Evolutionary conservation across 2,113 vertebrate genomes (phyloP).

Genomic region (Aleadryas rufinucha): DNA sequence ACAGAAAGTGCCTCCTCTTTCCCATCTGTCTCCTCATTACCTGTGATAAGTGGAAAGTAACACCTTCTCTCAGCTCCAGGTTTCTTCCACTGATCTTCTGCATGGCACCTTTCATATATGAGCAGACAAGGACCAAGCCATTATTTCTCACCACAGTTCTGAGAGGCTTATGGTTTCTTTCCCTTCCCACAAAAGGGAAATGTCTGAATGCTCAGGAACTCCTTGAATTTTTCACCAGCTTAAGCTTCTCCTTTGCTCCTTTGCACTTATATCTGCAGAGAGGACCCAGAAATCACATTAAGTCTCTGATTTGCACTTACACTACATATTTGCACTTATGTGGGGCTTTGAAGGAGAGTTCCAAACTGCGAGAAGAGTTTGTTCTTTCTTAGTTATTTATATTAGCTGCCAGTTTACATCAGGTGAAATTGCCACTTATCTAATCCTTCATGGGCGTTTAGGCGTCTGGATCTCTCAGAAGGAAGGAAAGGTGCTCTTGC

Average conservation of each 20-base stretch:
- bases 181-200: neutral
- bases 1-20: neutral
- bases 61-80: neutral
- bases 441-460: neutral
- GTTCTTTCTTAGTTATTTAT: neutral
- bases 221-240: neutral
- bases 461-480: neutral
- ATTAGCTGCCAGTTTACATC: neutral
- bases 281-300: neutral
- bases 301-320: neutral
- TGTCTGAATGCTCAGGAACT: neutral
- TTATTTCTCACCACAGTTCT: conserved; percentile 2
- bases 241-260: neutral
- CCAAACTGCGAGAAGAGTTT: neutral
- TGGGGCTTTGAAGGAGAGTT: neutral
- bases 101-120: neutral
- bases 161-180: neutral
- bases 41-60: neutral
- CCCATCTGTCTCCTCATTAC: neutral
- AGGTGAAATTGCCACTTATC: neutral
- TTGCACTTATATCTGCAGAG: neutral
- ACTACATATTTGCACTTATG: neutral
- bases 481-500: neutral
- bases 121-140: neutral
- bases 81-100: neutral